Base-by-base conservation (phyloP, 2,888 invertebrate genomes). In the Chaetogeoica ovagalla region DNA sequence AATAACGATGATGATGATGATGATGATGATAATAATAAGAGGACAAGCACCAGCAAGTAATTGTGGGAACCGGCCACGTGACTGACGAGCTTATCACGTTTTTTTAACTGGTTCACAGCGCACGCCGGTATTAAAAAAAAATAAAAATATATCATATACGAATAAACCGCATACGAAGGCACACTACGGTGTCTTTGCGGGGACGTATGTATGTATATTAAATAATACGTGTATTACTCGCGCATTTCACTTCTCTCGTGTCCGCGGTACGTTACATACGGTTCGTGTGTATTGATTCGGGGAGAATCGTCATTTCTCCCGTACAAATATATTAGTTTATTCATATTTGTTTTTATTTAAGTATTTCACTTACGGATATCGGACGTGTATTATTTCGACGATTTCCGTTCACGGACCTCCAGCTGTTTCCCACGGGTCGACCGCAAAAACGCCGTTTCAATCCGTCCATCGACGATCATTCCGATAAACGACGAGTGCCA, bases 71-170 rank as follows among this genome's bases (percentile, higher is more conserved):
- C 79, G 71, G 79, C 79, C 79, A 79, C 79, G 79, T 79, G 79
- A 79, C 79, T 71, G 79, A 79, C 79, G 79, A 71, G 71, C 79
- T 79, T 79, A 79, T 79, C 79, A 79, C 79, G 79, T 79, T 76
- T 77, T n/a, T 79, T 79, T 79, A 79, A 79, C 79, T 71, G 70
- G 79, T 71, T 79, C 79, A 76, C 75, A 77, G 69, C 77, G 69
- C 69, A 71, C 43, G 77, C 69, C 39, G 19, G 65, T 52, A 60
- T 60, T 37, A 55, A 71, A n/a, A 63, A 71, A 62, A 55, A 65
- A 30, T 70, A 71, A 57, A 55, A 65, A 30, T 70, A 71, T 65
- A 71, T 71, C n/a, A 70, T 70, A 62, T 77, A 77, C 77, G 70
- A 71, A 79, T 69, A 79, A 79, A 79, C 79, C 79, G 79, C 79